Evolutionary conservation across 2,113 vertebrate genomes (phyloP), one percentile per base, ranked within the genome.

Genomic region (Archocentrus centrarchus): DNA sequence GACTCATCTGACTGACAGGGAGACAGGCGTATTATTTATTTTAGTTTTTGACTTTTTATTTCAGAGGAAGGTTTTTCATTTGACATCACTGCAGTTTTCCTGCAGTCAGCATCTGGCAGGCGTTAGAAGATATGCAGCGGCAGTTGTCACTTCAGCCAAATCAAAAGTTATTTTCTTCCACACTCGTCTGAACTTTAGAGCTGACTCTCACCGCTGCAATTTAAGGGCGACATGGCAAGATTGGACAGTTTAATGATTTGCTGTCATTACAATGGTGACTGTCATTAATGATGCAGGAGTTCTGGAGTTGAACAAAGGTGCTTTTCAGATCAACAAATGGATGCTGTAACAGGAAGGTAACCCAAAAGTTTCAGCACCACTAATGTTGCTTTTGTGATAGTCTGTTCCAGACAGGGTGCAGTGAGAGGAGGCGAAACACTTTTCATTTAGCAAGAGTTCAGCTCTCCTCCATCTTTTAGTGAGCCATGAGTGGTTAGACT

Each of bases 121-220:
- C 73, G 55, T 82, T 84, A 82, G 62, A 59, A 68, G 63, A 84
- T 82, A 39, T 78, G 59, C 35, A 80, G 76, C 79, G 22, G 35
- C 55, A 79, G 24, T 79, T 63, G 87, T 82, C 89, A 78, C 63
- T 86, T 60, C 59, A 70, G 53, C 10, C 82, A 79, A 86, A 89
- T 84, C 60, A 77, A 77, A 89, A 75, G 63, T 68, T 66, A 20
- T 80, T 85, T 83, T 76, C 41, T 60, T n/a, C 58, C 14, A 60
- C 50, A 75, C 37, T 79, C 75, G 62, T 63, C 81, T 73, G 3
- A 83, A 86, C 61, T 79, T 59, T 30, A 37, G 82, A 58, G 35
- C 68, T 66, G 59, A 80, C 82, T 84, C 59, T 66, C 73, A 39
- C 37, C 44, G 30, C 59, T 84, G 64, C 81, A 86, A 87, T 90